Conservation (phyloP, 2,113 vertebrate species). For the Neolamprologus toae region DNA sequence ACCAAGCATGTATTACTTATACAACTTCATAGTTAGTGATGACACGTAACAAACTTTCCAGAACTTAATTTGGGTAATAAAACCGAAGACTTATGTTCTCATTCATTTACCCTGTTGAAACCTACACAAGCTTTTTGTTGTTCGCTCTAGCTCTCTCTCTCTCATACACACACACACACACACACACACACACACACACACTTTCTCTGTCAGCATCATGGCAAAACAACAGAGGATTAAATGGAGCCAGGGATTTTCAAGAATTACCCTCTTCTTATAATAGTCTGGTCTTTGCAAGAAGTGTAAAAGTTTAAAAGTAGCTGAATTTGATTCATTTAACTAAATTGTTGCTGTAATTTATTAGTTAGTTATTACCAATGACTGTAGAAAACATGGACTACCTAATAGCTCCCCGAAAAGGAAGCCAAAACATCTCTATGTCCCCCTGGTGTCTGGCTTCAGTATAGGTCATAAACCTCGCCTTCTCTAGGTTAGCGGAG, state of each 20-base stretch:
- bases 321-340: background rate
- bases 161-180: no score
- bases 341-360: background rate
- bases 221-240: background rate
- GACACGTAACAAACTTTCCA: background rate
- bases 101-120: background rate
- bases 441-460: background rate
- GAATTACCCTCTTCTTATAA: background rate
- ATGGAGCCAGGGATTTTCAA: background rate
- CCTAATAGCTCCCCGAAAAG: background rate
- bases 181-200: background rate
- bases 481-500: background rate
- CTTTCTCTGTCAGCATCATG: background rate
- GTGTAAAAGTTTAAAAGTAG: background rate
- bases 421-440: background rate
- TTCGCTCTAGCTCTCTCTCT: rapidly evolving
- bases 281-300: background rate
- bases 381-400: background rate
- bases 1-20: background rate
- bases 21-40: background rate
- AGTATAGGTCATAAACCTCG: background rate
- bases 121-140: background rate
- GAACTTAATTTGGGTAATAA: background rate
- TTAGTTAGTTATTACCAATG: background rate
- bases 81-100: background rate